A percentile compares a stretch with the other conserved stretches of the same genome.
These are phyloP conservation scores for Cyrtonyx montezumae DNA, from an alignment of 2,113 vertebrate genomes.

Conservation along the genomic window DNA sequence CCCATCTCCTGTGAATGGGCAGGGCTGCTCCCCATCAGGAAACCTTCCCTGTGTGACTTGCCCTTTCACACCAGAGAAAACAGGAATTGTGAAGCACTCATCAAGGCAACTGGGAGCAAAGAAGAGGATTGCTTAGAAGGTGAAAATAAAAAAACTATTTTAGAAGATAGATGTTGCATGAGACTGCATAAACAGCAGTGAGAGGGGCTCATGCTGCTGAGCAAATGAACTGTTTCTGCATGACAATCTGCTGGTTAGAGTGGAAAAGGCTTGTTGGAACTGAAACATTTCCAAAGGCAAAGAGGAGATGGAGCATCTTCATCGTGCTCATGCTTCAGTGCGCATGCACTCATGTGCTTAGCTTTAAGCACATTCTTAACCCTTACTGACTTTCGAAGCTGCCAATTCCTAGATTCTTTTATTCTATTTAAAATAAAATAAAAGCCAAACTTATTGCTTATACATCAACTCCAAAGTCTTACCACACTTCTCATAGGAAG, in stretches of 20 bases:
- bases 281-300: neutral
- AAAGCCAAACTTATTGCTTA: neutral
- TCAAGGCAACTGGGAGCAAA: neutral
- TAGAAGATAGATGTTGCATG: neutral
- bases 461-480: neutral
- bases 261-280: neutral
- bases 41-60: neutral
- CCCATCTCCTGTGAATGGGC: neutral
- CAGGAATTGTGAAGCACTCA: neutral
- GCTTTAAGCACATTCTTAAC: neutral
- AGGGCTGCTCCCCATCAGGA: neutral
- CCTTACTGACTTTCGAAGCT: neutral
- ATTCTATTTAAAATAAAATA: neutral
- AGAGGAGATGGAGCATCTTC: neutral
- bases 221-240: neutral
- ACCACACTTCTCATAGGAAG: neutral
- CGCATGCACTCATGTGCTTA: neutral
- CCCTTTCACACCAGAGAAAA: accelerated
- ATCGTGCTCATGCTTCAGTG: neutral
- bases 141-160: neutral
- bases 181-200: neutral
- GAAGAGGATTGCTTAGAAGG: neutral
- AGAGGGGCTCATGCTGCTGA: neutral
- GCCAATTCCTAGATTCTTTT: neutral
- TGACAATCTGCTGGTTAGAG: accelerated